A percentile compares a stretch with the other conserved stretches of the same genome.
phyloP scores from a whole-genome alignment of 2,113 vertebrate genomes.

The Nipponia nippon region DNA sequence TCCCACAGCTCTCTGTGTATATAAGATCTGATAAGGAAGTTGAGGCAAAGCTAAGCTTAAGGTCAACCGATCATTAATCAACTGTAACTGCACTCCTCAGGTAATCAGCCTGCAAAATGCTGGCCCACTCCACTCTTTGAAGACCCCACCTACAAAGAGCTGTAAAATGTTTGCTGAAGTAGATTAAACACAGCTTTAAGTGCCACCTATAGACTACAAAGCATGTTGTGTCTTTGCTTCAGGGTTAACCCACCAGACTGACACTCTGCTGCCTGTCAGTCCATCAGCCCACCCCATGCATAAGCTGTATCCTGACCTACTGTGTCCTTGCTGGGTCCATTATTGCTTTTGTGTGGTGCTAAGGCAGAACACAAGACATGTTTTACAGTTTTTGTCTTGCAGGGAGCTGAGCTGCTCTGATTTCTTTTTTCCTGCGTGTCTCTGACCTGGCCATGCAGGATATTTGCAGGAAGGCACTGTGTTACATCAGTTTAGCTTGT shows the following conservation, averaged over 20 bases:
- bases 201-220: slow-evolving; percentile 42
- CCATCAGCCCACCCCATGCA: not conserved
- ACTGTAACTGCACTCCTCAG: slow-evolving; percentile 49
- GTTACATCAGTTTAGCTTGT: not conserved
- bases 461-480: not conserved
- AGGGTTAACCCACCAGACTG: not conserved
- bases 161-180: slow-evolving; percentile 58
- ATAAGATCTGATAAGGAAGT: slow-evolving; percentile 67
- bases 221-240: slow-evolving; percentile 17
- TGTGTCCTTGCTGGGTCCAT: not conserved
- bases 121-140: slow-evolving; percentile 36
- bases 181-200: slow-evolving; percentile 53
- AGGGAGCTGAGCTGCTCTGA: not conserved
- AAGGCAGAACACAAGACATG: not conserved
- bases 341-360: not conserved
- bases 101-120: slow-evolving; percentile 59
- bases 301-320: not conserved
- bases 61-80: slow-evolving; percentile 66
- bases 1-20: slow-evolving; percentile 63
- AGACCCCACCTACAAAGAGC: slow-evolving; percentile 52
- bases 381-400: not conserved
- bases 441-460: not conserved
- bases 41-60: slow-evolving; percentile 51
- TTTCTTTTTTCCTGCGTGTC: not conserved
- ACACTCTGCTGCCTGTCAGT: not conserved